These are phyloP conservation scores for Leptinotarsa juncta DNA, from an alignment of 2,888 invertebrate species.

Conservation along the genomic window DNA sequence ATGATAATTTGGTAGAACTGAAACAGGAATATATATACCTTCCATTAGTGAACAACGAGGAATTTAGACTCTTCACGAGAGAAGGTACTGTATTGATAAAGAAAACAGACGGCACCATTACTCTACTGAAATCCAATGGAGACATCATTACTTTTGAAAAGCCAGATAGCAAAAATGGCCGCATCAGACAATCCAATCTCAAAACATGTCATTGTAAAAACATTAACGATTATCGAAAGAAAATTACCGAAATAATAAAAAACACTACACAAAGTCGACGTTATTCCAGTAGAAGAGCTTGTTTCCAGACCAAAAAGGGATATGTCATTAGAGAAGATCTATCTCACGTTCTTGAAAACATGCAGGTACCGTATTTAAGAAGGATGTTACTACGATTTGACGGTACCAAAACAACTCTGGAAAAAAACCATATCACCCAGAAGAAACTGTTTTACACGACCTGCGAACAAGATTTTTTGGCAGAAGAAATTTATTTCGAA, in stretches of 20 bases:
- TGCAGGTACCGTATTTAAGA: conserved; percentile 50
- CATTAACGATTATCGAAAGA: conserved; percentile 48
- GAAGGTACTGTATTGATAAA: conserved; percentile 52
- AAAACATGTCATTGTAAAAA: conserved; percentile 45
- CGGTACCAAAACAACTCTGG: conserved; percentile 46
- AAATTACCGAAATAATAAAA: conserved; percentile 43
- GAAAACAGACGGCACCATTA: conserved; percentile 51
- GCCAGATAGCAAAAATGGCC: conserved; percentile 36
- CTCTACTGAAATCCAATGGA: conserved; percentile 52
- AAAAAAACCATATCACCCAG: conserved; percentile 44
- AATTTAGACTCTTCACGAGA: conserved; percentile 53
- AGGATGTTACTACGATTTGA: conserved; percentile 48
- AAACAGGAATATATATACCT: conserved; percentile 50
- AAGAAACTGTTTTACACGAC: conserved; percentile 47
- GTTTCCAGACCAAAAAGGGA: conserved; percentile 44
- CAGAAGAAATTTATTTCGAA: conserved; percentile 51
- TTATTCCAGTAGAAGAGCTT: conserved; percentile 46
- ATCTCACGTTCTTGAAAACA: conserved; percentile 38
- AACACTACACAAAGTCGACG: conserved; percentile 20
- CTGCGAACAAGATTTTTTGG: conserved; percentile 49
- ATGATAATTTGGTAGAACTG: conserved; percentile 43
- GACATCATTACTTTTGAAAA: conserved; percentile 52
- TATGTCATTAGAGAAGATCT: conserved; percentile 42
- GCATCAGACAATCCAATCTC: conserved; percentile 33
- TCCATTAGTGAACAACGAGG: conserved; percentile 44